These are phyloP conservation scores for Dendronephthya gigantea DNA, from an alignment of 64 coral and sea anemone species.

Conservation along the genomic window DNA sequence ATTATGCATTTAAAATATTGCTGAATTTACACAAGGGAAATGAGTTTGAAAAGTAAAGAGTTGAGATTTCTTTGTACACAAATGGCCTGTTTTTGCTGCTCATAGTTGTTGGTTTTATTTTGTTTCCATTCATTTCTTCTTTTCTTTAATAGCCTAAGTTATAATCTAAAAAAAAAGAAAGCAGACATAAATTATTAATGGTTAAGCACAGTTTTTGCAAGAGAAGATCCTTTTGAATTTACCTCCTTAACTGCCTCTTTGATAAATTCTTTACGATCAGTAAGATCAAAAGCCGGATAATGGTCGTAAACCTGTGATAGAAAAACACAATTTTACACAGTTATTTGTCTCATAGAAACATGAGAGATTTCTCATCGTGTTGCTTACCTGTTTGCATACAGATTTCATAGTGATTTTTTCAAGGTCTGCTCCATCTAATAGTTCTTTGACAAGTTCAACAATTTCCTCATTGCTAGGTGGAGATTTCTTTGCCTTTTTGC, in stretches of 20 bases:
- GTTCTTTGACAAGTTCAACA: background rate
- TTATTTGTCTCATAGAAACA: background rate
- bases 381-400: background rate
- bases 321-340: background rate
- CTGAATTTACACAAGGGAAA: no score
- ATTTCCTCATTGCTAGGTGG: background rate
- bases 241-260: constrained; percentile 8
- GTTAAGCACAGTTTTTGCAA: background rate
- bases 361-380: no score
- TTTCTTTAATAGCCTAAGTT: background rate
- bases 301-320: background rate
- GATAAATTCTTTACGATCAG: background rate
- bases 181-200: background rate
- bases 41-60: no score
- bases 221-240: no score
- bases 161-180: background rate
- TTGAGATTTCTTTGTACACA: background rate
- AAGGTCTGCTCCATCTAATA: constrained; percentile 4
- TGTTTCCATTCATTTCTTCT: background rate
- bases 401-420: constrained; percentile 14
- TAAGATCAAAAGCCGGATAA: background rate
- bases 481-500: background rate
- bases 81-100: background rate
- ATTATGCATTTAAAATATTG: no score
- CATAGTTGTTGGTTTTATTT: background rate